A percentile compares a stretch with the other conserved stretches of the same genome.
phyloP scores from a whole-genome alignment of 2,797 vertebrate species.

The Xiphorhynchus erythropygius region DNA sequence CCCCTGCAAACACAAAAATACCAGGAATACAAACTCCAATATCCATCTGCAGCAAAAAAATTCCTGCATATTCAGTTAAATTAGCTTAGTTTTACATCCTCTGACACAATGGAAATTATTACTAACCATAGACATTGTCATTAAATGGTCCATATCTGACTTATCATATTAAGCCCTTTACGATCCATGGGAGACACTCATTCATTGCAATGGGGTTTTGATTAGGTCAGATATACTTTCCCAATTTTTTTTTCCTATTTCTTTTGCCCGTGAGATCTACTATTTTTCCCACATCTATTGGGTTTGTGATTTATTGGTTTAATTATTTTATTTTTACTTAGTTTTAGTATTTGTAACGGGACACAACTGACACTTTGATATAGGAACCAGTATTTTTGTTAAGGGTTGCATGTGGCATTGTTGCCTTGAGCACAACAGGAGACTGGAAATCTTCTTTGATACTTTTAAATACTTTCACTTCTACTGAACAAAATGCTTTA shows the following conservation, averaged over 20 bases:
- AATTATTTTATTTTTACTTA: neutral
- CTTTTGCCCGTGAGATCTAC: neutral
- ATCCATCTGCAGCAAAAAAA: neutral
- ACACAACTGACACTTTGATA: neutral
- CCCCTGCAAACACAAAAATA: neutral
- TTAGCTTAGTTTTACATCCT: neutral
- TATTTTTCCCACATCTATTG: neutral
- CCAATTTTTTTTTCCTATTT: neutral
- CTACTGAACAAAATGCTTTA: neutral
- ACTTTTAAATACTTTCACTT: neutral
- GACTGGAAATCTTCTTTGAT: neutral
- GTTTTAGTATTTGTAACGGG: neutral
- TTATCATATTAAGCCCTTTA: neutral
- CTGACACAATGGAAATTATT: neutral
- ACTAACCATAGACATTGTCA: neutral
- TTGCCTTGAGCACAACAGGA: neutral
- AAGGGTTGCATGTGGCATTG: neutral
- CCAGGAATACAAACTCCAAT: neutral
- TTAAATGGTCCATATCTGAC: neutral
- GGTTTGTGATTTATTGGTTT: conserved; percentile 3
- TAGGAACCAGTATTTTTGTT: neutral
- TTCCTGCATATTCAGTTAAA: neutral
- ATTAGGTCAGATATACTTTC: neutral
- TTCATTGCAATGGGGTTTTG: neutral
- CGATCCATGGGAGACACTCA: neutral